Percentiles rank a stretch among this genome's conserved stretches.
Conservation (phyloP, 2,888 invertebrate species). For the Thymelicus sylvestris region DNA sequence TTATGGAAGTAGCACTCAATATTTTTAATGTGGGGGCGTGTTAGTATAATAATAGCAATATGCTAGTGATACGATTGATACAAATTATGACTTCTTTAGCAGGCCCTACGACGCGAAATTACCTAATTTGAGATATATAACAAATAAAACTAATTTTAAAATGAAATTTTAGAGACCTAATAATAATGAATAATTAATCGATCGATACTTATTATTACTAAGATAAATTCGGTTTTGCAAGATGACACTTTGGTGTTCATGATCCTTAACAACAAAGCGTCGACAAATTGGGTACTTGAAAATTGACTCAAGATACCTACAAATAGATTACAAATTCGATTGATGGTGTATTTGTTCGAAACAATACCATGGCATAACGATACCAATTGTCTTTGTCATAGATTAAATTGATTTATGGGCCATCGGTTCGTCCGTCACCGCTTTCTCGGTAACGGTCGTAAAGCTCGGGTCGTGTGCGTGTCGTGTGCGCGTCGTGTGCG, state of each 20-base stretch:
- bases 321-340: constrained; percentile 37
- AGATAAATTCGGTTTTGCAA: neutral
- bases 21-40: too few relatives aligned
- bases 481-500: constrained; percentile 33
- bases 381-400: constrained; percentile 73
- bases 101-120: too few relatives aligned
- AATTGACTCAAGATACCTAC: constrained; percentile 24
- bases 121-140: too few relatives aligned
- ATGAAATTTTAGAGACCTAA: too few relatives aligned
- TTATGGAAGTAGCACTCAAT: too few relatives aligned
- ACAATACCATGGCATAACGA: constrained; percentile 41
- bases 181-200: too few relatives aligned
- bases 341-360: constrained; percentile 28
- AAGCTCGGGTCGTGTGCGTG: constrained; percentile 58
- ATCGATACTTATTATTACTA: neutral
- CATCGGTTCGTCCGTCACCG: constrained; percentile 67
- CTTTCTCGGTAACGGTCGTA: constrained; percentile 71
- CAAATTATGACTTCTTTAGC: too few relatives aligned
- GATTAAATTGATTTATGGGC: constrained; percentile 80
- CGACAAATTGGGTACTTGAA: constrained; percentile 31
- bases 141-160: too few relatives aligned
- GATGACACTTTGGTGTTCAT: neutral
- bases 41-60: too few relatives aligned
- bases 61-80: too few relatives aligned
- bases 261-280: constrained; percentile 6